Conservation (phyloP, 2,113 vertebrate species). For the Lanius ludovicianus region DNA sequence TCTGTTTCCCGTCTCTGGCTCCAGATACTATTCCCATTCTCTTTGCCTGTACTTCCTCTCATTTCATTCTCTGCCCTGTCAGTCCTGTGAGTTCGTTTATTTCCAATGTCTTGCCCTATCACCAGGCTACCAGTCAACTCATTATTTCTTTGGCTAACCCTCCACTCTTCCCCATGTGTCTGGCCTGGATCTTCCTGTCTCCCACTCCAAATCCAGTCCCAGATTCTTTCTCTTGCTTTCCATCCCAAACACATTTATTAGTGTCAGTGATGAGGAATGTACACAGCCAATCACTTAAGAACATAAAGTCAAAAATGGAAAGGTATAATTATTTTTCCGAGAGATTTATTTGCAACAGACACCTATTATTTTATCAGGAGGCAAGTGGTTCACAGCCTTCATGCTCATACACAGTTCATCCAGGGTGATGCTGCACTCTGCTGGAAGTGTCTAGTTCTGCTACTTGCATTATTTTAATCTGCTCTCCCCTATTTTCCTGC, state of each 20-base stretch:
- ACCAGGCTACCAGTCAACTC: not conserved
- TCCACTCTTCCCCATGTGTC: not conserved
- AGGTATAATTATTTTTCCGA: not conserved
- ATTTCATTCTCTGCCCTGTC: not conserved
- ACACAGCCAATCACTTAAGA: not conserved
- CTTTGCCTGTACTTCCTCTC: not conserved
- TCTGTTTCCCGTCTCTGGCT: not conserved
- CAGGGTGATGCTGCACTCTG: constrained; percentile 56
- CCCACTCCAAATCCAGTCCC: not conserved
- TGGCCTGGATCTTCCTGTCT: not conserved
- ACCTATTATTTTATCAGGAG: not conserved
- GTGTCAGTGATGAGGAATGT: not conserved
- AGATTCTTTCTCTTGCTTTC: not conserved
- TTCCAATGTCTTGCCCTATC: not conserved
- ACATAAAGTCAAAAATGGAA: not conserved
- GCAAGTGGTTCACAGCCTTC: rapidly evolving
- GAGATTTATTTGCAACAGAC: not conserved
- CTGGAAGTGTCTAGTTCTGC: not conserved
- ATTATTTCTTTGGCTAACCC: not conserved
- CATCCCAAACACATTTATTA: not conserved
- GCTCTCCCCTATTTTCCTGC: not conserved
- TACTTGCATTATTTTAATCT: not conserved
- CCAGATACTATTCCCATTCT: not conserved
- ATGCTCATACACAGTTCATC: not conserved
- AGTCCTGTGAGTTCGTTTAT: not conserved